A percentile compares a stretch with the other conserved stretches of the same genome.
phyloP scores from a whole-genome alignment of 2,797 vertebrate species.

The Artibeus jamaicensis region DNA sequence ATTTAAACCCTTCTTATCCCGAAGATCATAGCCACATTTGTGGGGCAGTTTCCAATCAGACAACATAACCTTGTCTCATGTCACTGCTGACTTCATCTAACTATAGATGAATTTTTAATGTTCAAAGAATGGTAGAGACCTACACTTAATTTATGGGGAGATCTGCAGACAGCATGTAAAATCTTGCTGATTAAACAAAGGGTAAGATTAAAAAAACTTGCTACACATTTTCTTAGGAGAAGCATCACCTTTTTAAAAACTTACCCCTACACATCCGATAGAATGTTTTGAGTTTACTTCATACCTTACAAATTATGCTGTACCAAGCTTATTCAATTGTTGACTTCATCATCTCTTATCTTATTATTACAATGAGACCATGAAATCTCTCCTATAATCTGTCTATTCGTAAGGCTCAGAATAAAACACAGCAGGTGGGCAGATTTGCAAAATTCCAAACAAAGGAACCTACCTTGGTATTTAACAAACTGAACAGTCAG shows the following conservation, averaged over 20 bases:
- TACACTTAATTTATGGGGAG: background rate
- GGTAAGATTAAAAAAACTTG: background rate
- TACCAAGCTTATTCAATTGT: background rate
- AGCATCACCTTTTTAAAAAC: background rate
- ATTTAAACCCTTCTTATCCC: background rate
- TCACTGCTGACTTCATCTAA: background rate
- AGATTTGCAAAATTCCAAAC: background rate
- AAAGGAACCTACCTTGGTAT: background rate
- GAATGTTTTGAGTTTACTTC: background rate
- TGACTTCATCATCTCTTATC: background rate
- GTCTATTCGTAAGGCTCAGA: background rate
- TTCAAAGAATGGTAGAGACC: background rate
- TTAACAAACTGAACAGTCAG: slow-evolving; percentile 3
- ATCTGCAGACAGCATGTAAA: background rate
- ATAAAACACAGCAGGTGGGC: background rate
- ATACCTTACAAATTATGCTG: background rate
- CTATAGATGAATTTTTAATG: background rate
- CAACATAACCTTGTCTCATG: background rate
- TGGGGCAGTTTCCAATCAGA: background rate
- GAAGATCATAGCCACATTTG: background rate
- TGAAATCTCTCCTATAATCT: background rate
- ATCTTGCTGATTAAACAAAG: background rate
- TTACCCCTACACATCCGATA: background rate
- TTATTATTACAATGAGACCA: background rate
- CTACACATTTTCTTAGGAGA: background rate